These are phyloP conservation scores for Hypselothyrea guttata DNA, from an alignment of 2,888 invertebrate genomes.

Conservation along the genomic window DNA sequence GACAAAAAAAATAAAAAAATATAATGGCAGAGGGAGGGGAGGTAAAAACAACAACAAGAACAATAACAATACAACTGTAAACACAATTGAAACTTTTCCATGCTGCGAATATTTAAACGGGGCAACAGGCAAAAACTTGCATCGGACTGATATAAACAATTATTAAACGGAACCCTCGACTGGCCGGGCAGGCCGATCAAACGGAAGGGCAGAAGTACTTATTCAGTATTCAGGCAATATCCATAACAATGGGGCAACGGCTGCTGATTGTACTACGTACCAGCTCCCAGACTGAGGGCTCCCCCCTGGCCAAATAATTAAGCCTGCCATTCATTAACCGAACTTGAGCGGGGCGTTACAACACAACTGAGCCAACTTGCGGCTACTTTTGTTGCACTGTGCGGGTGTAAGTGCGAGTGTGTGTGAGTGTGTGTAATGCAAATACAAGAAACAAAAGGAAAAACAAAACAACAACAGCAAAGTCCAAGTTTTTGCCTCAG, in stretches of 20 bases:
- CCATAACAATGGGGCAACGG: constrained; percentile 49
- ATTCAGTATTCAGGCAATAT: constrained; percentile 30
- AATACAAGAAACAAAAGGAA: too few relatives aligned
- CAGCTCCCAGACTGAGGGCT: constrained; percentile 19
- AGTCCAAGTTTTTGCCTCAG: not conserved
- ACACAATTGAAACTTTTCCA: constrained; percentile 53
- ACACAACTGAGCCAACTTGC: constrained; percentile 41
- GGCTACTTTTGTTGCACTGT: constrained; percentile 53
- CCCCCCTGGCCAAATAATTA: constrained; percentile 60
- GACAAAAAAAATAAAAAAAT: not conserved
- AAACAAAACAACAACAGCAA: too few relatives aligned
- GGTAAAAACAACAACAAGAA: constrained; percentile 13
- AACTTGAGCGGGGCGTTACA: constrained; percentile 44
- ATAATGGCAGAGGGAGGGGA: not conserved
- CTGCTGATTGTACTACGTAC: constrained; percentile 56
- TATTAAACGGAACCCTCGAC: constrained; percentile 67
- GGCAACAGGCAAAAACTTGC: constrained; percentile 27
- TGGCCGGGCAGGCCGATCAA: not conserved
- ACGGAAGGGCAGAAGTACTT: too few relatives aligned
- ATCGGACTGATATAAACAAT: constrained; percentile 65
- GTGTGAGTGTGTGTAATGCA: constrained; percentile 4
- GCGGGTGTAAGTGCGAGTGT: constrained; percentile 8
- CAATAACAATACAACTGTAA: constrained; percentile 23
- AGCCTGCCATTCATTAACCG: constrained; percentile 68
- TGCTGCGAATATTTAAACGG: constrained; percentile 52